Conservation (phyloP, 2,113 vertebrate genomes). For the Hemichromis elongatus region DNA sequence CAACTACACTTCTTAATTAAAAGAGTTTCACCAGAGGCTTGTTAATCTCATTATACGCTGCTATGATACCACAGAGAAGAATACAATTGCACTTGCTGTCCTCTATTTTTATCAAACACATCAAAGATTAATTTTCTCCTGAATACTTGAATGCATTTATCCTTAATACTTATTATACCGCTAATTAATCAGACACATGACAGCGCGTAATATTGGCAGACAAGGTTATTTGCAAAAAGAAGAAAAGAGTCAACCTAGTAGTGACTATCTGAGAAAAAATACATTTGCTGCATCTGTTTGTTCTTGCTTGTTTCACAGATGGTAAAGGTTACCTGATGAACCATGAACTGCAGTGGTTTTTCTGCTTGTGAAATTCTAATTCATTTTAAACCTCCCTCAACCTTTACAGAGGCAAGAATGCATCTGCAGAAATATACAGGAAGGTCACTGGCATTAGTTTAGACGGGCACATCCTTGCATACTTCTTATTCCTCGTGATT, state of each 20-base stretch:
- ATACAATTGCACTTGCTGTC: constrained; percentile 1
- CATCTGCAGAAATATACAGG: neutral
- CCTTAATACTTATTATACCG: neutral
- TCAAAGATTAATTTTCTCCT: neutral
- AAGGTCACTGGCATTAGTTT: constrained; percentile 18
- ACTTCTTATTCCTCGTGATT: constrained; percentile 3
- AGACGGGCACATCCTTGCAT: neutral
- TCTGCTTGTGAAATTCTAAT: constrained; percentile 19
- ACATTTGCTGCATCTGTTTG: neutral
- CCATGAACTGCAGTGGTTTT: neutral
- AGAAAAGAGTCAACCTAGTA: neutral
- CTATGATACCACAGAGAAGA: neutral
- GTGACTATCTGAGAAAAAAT: neutral
- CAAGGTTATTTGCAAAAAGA: neutral
- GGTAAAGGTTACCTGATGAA: constrained; percentile 33
- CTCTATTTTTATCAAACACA: neutral
- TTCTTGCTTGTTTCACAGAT: neutral
- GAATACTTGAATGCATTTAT: neutral
- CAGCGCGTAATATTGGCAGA: neutral
- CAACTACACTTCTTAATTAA: neutral
- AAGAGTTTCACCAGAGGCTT: neutral
- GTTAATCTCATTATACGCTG: constrained; percentile 6
- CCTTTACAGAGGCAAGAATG: constrained; percentile 7
- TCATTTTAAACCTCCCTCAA: constrained; percentile 33
- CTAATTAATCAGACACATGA: neutral